Conservation (phyloP, 2,888 invertebrate species). For the Cremastobaeus sp. region DNA sequence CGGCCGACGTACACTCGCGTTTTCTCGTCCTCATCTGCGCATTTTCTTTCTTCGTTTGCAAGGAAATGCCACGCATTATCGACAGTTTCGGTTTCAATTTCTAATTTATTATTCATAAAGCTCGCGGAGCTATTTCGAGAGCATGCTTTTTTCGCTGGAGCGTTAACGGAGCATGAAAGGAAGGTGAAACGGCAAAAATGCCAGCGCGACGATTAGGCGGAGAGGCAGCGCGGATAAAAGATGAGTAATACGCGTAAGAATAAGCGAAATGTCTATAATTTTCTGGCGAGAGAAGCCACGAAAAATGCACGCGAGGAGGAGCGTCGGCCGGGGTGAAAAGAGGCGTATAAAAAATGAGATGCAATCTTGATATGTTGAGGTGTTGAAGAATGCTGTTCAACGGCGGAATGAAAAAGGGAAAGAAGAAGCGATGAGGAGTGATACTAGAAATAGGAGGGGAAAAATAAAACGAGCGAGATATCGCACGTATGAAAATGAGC, state of each 20-base stretch:
- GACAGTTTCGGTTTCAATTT: constrained; percentile 29
- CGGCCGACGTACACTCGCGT: too few species aligned
- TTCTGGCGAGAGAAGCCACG: constrained; percentile 21
- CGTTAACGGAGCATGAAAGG: background rate
- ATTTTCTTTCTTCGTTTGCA: constrained; percentile 14
- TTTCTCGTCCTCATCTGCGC: constrained; percentile 17
- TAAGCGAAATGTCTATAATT: constrained; percentile 47
- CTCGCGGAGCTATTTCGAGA: background rate
- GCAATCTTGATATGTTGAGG: background rate
- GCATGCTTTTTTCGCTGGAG: background rate
- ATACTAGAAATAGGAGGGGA: background rate
- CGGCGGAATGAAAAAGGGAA: background rate
- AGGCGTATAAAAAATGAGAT: constrained; percentile 10
- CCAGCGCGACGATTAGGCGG: constrained; percentile 4
- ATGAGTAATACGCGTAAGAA: constrained; percentile 26
- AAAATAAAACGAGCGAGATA: too few species aligned
- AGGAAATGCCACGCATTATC: constrained; percentile 26
- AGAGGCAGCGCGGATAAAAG: background rate
- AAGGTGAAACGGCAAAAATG: constrained; percentile 4
- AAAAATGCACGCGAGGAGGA: constrained; percentile 38
- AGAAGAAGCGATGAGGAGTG: background rate
- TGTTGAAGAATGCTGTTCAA: background rate
- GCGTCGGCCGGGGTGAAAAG: background rate
- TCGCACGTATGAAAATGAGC: background rate
- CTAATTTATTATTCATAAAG: constrained; percentile 36